Base-by-base conservation (phyloP, 2,888 invertebrate species). In the Cyrtodaria siliqua region DNA sequence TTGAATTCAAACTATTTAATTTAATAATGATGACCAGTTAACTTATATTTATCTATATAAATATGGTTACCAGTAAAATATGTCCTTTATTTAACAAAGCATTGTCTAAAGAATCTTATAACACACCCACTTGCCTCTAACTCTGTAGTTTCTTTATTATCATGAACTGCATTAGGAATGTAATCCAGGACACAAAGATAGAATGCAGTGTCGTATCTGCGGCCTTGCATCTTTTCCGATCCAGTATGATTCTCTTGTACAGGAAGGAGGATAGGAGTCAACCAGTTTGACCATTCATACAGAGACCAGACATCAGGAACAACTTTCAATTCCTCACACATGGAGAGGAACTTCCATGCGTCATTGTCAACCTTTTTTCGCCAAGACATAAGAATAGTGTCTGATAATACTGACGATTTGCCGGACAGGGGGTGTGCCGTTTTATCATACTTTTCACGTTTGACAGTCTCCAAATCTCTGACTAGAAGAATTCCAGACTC, bases 221-320 rank as follows among this genome's bases (percentile, higher is more conserved):
- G 70, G 8, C 62, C 60, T n/a, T 24, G 38, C 18, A 26, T 49
- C 60, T 57, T 33, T 18, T 29, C 52, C 47, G 71, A n/a, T 18
- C 18, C 33, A 33, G 64, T 27, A 42, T 55, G 56, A n/a, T 47
- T 53, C 2, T 61, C 50, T 1, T 61, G 61, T 27, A 20, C 12
- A 9, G 64, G 40, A n/a, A 74, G 64, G 0, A 64, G 29, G 16
- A 75, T 61, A 16, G 97, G 97, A 0, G 96, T 96, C 18, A 96
- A 92, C 97, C 97, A 97, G 88, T 96, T 96, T 64, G 95, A 95
- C 97, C 97, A 97, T 88, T 96, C 96, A 86, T 95, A 94, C 27
- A 97, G 92, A 0, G 95, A 94, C 95, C 96, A 96, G 60, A 97
- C 93, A 91, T 97, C 96, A 0, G 97, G 97, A 85, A 96, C 95